These are phyloP conservation scores for Vireo altiloquus DNA, from an alignment of 2,113 vertebrate genomes.

Conservation along the genomic window DNA sequence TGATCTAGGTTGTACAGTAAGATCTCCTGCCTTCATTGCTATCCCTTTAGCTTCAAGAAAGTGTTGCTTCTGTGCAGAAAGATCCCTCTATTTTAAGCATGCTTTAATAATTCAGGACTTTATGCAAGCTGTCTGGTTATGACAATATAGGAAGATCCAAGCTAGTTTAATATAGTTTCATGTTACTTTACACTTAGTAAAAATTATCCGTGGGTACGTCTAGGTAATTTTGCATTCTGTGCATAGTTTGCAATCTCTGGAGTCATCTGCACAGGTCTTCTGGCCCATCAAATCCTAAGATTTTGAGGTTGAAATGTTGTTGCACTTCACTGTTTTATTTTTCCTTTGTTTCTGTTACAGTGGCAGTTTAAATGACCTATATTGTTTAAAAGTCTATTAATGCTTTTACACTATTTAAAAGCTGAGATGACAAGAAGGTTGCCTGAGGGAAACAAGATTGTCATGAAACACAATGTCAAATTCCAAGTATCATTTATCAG, in stretches of 20 bases:
- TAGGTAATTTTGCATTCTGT: not conserved
- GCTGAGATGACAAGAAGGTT: not conserved
- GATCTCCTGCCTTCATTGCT: not conserved
- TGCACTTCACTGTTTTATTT: not conserved
- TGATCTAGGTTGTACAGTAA: not conserved
- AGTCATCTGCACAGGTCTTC: not conserved
- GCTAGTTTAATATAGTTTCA: not conserved
- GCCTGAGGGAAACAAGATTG: not conserved
- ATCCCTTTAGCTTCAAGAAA: not conserved
- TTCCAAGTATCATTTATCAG: not conserved
- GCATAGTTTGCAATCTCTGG: not conserved
- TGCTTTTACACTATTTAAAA: not conserved
- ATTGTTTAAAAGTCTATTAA: not conserved
- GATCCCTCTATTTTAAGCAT: not conserved
- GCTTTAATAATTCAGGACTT: not conserved
- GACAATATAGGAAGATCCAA: not conserved
- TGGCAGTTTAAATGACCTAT: not conserved
- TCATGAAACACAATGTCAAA: not conserved
- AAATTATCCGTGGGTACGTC: not conserved
- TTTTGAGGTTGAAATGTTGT: not conserved
- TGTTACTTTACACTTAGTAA: not conserved
- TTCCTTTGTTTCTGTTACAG: not conserved
- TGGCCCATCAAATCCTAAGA: not conserved
- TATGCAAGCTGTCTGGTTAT: not conserved
- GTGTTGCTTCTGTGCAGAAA: not conserved